Conservation (phyloP, 1,140 invertebrate genomes). For the Apis cerana region DNA sequence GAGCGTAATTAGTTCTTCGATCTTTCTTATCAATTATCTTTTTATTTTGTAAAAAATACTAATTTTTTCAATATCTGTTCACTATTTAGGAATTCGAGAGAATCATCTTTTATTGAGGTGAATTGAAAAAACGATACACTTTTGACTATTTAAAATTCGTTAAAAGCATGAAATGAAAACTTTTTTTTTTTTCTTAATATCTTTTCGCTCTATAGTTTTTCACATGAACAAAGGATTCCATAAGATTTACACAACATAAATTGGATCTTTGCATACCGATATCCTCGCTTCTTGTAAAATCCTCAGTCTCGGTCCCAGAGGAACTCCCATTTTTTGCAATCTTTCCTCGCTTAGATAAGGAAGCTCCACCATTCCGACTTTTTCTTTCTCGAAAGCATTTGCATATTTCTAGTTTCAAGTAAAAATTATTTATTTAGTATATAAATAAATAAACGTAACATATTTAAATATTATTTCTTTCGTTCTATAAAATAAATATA, state of each 20-base stretch:
- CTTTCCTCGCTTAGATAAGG: slow-evolving; percentile 95
- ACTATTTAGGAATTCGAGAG: no score
- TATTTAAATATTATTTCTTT: neutral
- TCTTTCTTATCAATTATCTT: no score
- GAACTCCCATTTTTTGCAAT: slow-evolving; percentile 93
- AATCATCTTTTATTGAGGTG: no score
- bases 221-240: neutral
- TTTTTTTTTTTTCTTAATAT: slow-evolving; percentile 2
- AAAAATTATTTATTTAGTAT: no score
- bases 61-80: no score
- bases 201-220: neutral
- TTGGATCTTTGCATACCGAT: slow-evolving; percentile 83
- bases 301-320: slow-evolving; percentile 92
- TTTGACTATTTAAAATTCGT: no score
- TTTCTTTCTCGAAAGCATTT: slow-evolving; percentile 91
- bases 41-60: no score
- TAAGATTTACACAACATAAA: slow-evolving; percentile 74
- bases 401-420: slow-evolving; percentile 89
- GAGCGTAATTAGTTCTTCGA: no score
- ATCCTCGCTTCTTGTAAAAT: slow-evolving; percentile 95
- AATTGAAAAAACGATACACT: no score
- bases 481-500: no score
- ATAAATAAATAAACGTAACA: no score
- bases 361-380: slow-evolving; percentile 94
- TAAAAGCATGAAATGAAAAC: no score